phyloP scores from a whole-genome alignment of 92 coral and sea anemone species.

The Epizoanthus ramosus region DNA sequence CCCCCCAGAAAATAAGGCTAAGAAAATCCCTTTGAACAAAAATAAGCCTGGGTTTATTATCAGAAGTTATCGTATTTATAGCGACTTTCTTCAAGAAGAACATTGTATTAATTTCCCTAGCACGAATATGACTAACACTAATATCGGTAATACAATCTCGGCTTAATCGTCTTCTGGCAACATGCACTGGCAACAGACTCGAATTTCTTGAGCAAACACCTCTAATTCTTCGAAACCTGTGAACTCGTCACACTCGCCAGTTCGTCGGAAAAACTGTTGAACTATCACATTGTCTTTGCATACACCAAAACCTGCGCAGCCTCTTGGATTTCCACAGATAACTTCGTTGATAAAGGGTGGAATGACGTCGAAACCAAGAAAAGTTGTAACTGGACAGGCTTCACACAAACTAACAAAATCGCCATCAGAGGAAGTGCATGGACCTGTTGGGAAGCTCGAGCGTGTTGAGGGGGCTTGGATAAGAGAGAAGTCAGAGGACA shows the following conservation, averaged over 20 bases:
- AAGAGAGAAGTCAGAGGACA: not conserved
- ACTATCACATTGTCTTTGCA: conserved; percentile 19
- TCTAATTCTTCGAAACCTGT: conserved; percentile 14
- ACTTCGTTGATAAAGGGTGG: conserved; percentile 34
- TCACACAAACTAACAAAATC: conserved; percentile 25
- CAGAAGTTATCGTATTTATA: too few species aligned
- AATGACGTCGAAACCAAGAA: conserved; percentile 19
- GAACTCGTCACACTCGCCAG: conserved; percentile 12
- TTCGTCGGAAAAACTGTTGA: conserved; percentile 15
- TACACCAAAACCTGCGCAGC: conserved; percentile 1
- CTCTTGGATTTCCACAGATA: conserved; percentile 12
- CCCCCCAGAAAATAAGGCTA: too few species aligned
- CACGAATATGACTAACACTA: too few species aligned
- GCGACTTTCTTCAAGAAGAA: too few species aligned
- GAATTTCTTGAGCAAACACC: conserved; percentile 11
- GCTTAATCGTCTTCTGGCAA: not conserved
- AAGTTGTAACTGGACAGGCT: conserved; percentile 31
- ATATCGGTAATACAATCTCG: too few species aligned
- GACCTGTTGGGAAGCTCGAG: not conserved
- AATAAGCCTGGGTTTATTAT: too few species aligned
- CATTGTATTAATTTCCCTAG: too few species aligned
- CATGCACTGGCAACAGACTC: conserved; percentile 35
- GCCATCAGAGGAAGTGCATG: conserved; percentile 11
- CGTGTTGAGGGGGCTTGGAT: not conserved
- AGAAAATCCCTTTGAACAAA: too few species aligned